Evolutionary conservation across 2,888 invertebrate genomes (phyloP), one percentile per base, ranked within the genome.

Genomic region (Galeruca laticollis): DNA sequence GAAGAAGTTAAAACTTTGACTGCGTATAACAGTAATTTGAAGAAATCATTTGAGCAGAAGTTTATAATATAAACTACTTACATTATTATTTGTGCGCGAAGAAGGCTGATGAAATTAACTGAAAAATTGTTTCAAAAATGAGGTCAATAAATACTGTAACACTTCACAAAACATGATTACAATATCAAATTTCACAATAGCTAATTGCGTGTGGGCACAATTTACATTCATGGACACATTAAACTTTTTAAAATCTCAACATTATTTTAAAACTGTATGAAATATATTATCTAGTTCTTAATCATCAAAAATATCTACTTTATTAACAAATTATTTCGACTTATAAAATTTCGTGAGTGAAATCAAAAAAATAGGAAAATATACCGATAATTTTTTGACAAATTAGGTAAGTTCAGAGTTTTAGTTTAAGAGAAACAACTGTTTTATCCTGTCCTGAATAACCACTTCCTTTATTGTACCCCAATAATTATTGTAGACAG

Each of bases 151-250:
- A 47, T 47, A 47, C 15, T 26, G 26, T 26, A 54, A 26, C 52
- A 54, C 13, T 54, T 13, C 13, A 13, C n/a, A 26, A 21, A 26
- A 31, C 31, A 31, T 54, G 18, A 49, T 10, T 60, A 40, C 20
- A 18, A 51, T 62, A 62, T 43, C 31, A 52, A 52, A 52, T 43
- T 33, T 61, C 20, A 33, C 37, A 43, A 26, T 20, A 43, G 56
- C 43, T 40, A 64, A 64, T 56, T 43, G 20, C 9, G 37, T 52
- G 20, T 43, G 15, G 56, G 64, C 56, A 64, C 56, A 47, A 47
- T 37, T n/a, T 59, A 20, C 2, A 10, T 51, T 52, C 20, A 20
- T 37, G 3, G 51, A 11, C n/a, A n/a, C n/a, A 11, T 35, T 59
- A 11, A 2, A 51, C 3, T 31, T 54, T 54, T n/a, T 54, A 5